A percentile compares a stretch with the other conserved stretches of the same genome.
These are phyloP conservation scores for Montifringilla adamsi DNA, from an alignment of 2,113 vertebrate genomes.

Conservation along the genomic window DNA sequence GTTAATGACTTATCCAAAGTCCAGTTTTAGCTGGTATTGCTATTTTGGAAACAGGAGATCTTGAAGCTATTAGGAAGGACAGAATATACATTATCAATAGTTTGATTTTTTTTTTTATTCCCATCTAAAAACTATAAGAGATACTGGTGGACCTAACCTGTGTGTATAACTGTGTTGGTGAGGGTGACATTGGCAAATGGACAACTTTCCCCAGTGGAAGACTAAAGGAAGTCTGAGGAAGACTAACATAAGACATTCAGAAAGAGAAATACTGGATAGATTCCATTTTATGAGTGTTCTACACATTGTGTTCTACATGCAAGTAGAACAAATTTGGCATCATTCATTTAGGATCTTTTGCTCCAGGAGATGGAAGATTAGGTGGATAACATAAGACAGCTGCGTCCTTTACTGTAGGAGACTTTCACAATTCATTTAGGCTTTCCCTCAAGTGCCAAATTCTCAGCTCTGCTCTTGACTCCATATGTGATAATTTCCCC, in stretches of 20 bases:
- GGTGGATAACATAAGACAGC: conserved; percentile 23
- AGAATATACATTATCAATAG: background rate
- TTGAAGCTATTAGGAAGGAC: background rate
- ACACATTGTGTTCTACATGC: background rate
- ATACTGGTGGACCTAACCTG: background rate
- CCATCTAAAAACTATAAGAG: background rate
- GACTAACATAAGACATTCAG: background rate
- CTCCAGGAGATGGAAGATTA: conserved; percentile 32
- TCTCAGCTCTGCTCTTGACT: conserved; percentile 26
- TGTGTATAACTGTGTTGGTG: background rate
- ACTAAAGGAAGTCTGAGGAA: background rate
- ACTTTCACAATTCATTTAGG: conserved; percentile 38
- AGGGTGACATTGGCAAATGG: background rate
- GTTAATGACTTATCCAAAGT: background rate
- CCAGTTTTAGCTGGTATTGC: background rate
- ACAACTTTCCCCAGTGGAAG: background rate
- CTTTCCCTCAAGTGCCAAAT: conserved; percentile 32
- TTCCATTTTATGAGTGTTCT: background rate
- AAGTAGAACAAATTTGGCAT: conserved; percentile 15
- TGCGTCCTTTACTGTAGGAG: conserved; percentile 37
- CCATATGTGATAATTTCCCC: conserved; percentile 31
- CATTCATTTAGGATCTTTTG: background rate
- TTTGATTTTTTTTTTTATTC: background rate
- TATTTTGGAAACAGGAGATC: background rate
- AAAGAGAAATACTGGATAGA: background rate